Percentiles rank a stretch among this genome's conserved stretches.
Evolutionary conservation across 2,113 vertebrate genomes (phyloP).

Genomic region (Tychaedon coryphoeus): DNA sequence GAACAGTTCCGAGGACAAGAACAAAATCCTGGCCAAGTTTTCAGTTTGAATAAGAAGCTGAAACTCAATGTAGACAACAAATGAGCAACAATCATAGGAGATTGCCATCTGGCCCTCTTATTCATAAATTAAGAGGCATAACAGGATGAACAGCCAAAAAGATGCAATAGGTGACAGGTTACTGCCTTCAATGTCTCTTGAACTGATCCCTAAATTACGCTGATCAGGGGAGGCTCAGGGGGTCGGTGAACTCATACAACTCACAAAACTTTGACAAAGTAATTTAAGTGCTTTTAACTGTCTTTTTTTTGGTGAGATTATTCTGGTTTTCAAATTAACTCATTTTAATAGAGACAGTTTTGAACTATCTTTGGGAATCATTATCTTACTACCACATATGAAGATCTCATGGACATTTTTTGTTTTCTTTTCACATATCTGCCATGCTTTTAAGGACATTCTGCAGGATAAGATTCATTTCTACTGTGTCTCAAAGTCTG

Average conservation of each 20-base stretch:
- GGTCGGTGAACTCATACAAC: background rate
- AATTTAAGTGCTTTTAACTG: background rate
- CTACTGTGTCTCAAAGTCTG: background rate
- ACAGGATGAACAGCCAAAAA: background rate
- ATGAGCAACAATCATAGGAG: background rate
- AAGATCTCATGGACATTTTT: background rate
- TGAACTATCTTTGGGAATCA: background rate
- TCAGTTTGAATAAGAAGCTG: background rate
- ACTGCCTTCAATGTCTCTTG: background rate
- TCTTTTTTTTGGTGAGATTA: background rate
- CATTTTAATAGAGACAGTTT: background rate
- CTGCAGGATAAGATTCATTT: background rate
- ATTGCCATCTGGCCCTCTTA: background rate
- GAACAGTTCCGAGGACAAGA: background rate
- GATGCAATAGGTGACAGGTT: background rate
- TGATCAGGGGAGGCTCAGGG: background rate
- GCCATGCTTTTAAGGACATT: background rate
- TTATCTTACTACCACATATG: background rate
- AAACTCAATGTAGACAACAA: background rate
- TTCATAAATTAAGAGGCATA: background rate
- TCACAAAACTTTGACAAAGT: background rate
- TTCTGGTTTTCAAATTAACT: background rate
- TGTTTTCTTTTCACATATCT: background rate
- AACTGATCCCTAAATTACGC: background rate
- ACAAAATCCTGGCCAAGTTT: background rate